These are phyloP conservation scores for Corydoras sp. DNA, from an alignment of 2,113 vertebrate species.

Conservation along the genomic window DNA sequence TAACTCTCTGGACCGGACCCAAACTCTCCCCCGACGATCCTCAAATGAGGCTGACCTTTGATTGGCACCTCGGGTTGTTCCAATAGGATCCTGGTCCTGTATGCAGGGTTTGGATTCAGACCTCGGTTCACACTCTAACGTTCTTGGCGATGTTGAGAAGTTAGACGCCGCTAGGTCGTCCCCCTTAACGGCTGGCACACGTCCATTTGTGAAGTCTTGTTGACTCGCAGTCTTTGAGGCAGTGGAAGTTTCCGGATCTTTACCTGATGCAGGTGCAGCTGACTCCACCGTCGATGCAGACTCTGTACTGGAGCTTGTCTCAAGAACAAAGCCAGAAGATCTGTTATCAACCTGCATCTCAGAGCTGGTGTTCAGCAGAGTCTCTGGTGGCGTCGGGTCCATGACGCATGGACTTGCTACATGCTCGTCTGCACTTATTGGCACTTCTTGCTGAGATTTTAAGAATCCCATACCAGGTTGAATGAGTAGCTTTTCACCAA, in stretches of 20 bases:
- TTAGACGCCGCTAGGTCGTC: neutral
- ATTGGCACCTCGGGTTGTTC: slow-evolving; percentile 65
- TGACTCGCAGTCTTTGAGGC: neutral
- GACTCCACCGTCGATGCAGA: neutral
- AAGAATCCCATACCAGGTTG: slow-evolving; percentile 38
- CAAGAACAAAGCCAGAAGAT: neutral
- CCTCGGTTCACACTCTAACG: neutral
- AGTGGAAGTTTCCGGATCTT: neutral
- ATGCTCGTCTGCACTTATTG: slow-evolving; percentile 71
- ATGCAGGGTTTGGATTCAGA: neutral
- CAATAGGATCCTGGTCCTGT: slow-evolving; percentile 30
- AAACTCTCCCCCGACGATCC: slow-evolving; percentile 34
- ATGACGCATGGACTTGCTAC: slow-evolving; percentile 47
- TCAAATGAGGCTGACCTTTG: slow-evolving; percentile 53
- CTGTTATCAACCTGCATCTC: neutral
- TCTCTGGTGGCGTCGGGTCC: neutral
- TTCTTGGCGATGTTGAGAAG: neutral
- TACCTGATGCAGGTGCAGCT: neutral
- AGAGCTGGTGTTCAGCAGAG: neutral
- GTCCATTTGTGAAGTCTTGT: neutral
- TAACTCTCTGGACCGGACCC: slow-evolving; percentile 64
- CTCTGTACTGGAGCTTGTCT: slow-evolving; percentile 5
- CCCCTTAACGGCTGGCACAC: slow-evolving; percentile 23
- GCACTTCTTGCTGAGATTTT: slow-evolving; percentile 53
- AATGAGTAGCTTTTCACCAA: slow-evolving; percentile 54